A percentile compares a stretch with the other conserved stretches of the same genome.
phyloP scores from a whole-genome alignment of 2,113 vertebrate species.

The Anser brachyrhynchus region DNA sequence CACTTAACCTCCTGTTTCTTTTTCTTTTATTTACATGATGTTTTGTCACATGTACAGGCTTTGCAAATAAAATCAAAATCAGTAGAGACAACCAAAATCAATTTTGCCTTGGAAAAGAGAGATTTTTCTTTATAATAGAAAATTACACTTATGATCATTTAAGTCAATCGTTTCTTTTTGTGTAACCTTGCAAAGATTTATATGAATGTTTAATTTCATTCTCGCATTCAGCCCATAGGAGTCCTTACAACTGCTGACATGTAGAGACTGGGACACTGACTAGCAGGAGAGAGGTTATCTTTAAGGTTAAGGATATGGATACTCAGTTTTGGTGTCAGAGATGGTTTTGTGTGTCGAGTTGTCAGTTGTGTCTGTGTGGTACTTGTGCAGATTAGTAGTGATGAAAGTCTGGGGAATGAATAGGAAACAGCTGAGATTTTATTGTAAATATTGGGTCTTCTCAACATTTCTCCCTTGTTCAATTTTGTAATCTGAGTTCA shows the following conservation, averaged over 20 bases:
- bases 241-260: background rate
- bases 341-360: background rate
- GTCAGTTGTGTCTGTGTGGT: background rate
- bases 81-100: background rate
- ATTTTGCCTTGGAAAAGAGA: background rate
- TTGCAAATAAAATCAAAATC: background rate
- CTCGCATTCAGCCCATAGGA: background rate
- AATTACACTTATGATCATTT: background rate
- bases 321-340: background rate
- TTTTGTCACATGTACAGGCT: background rate
- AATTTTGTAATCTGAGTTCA: constrained; percentile 9
- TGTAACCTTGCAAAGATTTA: background rate
- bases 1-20: background rate
- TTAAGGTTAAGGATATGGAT: background rate
- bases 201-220: background rate
- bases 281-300: background rate
- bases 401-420: constrained; percentile 1
- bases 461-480: constrained; percentile 13
- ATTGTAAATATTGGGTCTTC: constrained; percentile 30
- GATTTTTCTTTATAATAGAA: background rate
- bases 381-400: background rate
- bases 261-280: background rate
- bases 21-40: background rate
- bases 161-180: background rate
- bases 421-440: constrained; percentile 30